Conservation (phyloP, 2,888 invertebrate genomes). For the Temnothorax unifasciatus region DNA sequence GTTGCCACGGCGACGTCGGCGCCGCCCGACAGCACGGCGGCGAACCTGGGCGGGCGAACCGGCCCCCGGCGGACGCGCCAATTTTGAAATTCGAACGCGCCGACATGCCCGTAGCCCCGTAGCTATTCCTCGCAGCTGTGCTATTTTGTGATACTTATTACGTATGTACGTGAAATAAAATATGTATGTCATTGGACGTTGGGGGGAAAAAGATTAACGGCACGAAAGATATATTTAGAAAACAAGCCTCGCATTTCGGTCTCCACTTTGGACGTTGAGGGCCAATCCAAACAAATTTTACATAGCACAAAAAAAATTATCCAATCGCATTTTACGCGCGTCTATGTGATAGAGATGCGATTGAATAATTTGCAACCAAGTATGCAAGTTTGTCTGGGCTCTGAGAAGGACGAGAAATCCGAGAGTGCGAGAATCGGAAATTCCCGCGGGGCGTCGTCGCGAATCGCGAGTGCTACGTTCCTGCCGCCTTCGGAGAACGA, state of each 20-base stretch:
- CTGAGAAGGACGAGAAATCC: background rate
- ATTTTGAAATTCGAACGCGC: background rate
- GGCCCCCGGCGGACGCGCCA: too few relatives aligned
- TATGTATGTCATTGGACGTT: background rate
- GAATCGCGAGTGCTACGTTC: conserved; percentile 58
- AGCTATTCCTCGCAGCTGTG: too few relatives aligned
- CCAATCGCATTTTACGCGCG: too few relatives aligned
- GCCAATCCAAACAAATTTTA: too few relatives aligned
- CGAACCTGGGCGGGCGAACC: too few relatives aligned
- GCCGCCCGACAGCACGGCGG: conserved; percentile 26
- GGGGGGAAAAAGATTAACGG: background rate
- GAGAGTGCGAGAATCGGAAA: background rate
- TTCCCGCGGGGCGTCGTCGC: conserved; percentile 39
- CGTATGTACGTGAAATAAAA: background rate
- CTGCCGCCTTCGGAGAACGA: conserved; percentile 67
- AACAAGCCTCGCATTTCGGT: too few relatives aligned
- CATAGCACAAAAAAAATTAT: too few relatives aligned
- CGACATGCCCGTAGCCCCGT: background rate
- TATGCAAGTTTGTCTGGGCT: too few relatives aligned
- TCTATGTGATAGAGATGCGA: too few relatives aligned
- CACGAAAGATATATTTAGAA: background rate
- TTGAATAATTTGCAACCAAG: too few relatives aligned
- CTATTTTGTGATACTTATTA: too few relatives aligned
- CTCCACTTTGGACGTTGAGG: background rate
- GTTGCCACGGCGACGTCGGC: conserved; percentile 71